Percentiles rank a stretch among this genome's conserved stretches.
These are phyloP conservation scores for Diuraphis noxia DNA, from an alignment of 1,140 invertebrate species.

Conservation along the genomic window DNA sequence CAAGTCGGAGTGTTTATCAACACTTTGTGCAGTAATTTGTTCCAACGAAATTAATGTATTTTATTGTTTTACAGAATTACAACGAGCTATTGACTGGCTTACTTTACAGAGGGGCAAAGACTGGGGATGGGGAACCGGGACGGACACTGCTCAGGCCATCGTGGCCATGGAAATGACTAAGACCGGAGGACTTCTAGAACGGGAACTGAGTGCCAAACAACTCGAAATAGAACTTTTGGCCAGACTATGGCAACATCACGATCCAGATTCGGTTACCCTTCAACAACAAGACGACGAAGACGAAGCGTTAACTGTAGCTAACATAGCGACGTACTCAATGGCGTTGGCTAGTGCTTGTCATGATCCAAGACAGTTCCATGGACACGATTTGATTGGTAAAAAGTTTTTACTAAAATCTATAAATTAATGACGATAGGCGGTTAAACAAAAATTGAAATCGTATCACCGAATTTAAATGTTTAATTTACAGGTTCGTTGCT, in stretches of 20 bases:
- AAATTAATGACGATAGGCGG: not conserved
- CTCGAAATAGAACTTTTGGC: constrained; percentile 81
- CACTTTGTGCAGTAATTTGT: not conserved
- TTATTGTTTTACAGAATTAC: constrained; percentile 51
- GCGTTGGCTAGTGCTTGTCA: constrained; percentile 77
- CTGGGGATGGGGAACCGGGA: constrained; percentile 57
- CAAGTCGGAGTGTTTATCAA: not conserved
- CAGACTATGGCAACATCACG: constrained; percentile 75
- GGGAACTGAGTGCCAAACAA: constrained; percentile 78
- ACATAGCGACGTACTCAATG: constrained; percentile 74
- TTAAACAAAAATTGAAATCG: not conserved
- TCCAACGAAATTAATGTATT: not conserved
- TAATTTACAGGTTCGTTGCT: constrained; percentile 64
- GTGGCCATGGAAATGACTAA: constrained; percentile 56
- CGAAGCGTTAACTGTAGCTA: constrained; percentile 73
- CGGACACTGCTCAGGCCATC: constrained; percentile 56
- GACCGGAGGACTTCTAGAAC: constrained; percentile 64
- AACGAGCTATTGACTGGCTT: constrained; percentile 57
- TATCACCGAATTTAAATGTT: not conserved
- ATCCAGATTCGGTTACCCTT: constrained; percentile 55
- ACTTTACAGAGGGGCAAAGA: constrained; percentile 55
- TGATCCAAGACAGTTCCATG: constrained; percentile 80
- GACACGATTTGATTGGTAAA: constrained; percentile 73
- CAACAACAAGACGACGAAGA: constrained; percentile 46
- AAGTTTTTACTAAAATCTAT: too few relatives aligned